These are phyloP conservation scores for Tursiops truncatus DNA, from an alignment of 2,113 vertebrate genomes.

Conservation along the genomic window DNA sequence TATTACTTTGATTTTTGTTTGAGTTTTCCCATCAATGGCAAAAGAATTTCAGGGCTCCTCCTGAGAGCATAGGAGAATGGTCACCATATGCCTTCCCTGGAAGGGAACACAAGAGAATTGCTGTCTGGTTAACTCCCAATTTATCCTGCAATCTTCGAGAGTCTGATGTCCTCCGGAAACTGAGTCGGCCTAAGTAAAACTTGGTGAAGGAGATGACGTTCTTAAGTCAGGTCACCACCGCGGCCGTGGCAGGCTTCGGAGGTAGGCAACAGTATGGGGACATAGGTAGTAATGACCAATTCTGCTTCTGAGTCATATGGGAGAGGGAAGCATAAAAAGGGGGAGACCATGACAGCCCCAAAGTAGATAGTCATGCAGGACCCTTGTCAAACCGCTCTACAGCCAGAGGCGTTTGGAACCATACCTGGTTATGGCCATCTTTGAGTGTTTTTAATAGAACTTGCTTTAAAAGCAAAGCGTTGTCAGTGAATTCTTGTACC, in stretches of 20 bases:
- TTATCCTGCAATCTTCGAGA: not conserved
- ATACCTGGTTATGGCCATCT: not conserved
- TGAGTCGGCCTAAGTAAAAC: not conserved
- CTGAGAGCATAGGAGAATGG: conserved; percentile 35
- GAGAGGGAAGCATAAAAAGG: not conserved
- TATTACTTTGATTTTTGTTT: conserved; percentile 74
- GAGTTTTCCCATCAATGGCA: conserved; percentile 67
- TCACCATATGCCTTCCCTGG: conserved; percentile 54
- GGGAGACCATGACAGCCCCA: not conserved
- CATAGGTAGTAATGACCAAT: not conserved
- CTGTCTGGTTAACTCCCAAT: not conserved
- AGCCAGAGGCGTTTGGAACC: not conserved
- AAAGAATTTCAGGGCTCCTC: conserved; percentile 53
- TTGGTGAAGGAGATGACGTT: not conserved
- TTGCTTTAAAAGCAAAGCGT: conserved; percentile 1
- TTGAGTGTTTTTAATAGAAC: not conserved
- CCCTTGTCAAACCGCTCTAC: not conserved
- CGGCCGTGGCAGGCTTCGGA: not conserved
- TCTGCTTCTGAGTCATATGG: not conserved
- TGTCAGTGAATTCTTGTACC: not conserved
- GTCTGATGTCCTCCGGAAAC: not conserved
- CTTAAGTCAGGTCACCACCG: not conserved
- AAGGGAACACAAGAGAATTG: conserved; percentile 42
- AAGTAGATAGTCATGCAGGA: not conserved
- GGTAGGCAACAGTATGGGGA: not conserved